A percentile compares a stretch with the other conserved stretches of the same genome.
These are phyloP conservation scores for Coecobrya sp. DNA, from an alignment of 2,888 invertebrate genomes.

Conservation along the genomic window DNA sequence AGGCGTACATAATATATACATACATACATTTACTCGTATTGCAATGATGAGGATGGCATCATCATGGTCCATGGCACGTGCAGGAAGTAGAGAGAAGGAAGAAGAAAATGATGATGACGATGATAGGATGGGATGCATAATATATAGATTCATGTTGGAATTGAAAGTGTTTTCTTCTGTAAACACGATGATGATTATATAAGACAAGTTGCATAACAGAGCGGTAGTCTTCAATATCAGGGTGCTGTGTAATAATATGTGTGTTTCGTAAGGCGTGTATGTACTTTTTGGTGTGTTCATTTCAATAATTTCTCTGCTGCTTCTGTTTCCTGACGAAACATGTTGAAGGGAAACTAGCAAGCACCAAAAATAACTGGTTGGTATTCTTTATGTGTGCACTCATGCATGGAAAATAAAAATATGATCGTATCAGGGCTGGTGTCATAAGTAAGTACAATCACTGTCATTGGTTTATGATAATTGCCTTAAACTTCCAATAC, in stretches of 20 bases:
- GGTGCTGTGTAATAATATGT: neutral
- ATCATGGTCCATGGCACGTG: conserved; percentile 51
- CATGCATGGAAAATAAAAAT: conserved; percentile 24
- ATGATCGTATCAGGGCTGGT: neutral
- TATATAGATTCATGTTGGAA: neutral
- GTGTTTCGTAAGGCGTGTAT: neutral
- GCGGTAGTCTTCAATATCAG: neutral
- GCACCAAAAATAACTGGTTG: neutral
- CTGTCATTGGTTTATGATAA: conserved; percentile 35
- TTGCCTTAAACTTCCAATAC: conserved; percentile 18
- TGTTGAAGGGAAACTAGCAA: neutral
- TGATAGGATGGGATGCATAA: conserved; percentile 5
- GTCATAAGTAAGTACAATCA: conserved; percentile 1
- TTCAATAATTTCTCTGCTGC: neutral
- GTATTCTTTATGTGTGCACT: neutral
- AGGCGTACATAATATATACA: neutral
- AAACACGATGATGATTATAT: neutral
- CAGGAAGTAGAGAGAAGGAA: conserved; percentile 41
- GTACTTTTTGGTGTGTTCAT: neutral
- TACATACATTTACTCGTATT: neutral
- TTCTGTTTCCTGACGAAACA: neutral
- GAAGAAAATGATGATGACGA: conserved; percentile 15
- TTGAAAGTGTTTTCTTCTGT: neutral
- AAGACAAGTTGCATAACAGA: neutral
- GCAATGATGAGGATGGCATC: neutral